Evolutionary conservation across 2,113 vertebrate species (phyloP), one percentile per base, ranked within the genome.

Genomic region (Ceratotherium simum): DNA sequence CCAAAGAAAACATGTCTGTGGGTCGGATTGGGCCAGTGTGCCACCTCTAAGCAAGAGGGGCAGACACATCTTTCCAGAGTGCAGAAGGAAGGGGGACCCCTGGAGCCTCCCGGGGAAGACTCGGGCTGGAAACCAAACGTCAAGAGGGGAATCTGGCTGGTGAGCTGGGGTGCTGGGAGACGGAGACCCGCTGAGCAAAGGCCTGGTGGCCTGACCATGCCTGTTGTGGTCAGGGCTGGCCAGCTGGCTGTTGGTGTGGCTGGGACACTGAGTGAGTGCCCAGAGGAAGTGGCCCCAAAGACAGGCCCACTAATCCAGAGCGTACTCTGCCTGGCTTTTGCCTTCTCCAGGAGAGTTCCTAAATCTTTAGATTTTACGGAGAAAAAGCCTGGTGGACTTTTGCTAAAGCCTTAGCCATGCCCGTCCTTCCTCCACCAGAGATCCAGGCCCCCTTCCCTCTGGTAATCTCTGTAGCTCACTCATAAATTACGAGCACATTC

Each of bases 401-500:
- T 23, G 85, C 91, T 95, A 82, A 93, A 86, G 82, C 93, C 86
- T 82, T 78, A n/a, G 93, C 85, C 75, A 0, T n/a, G 48, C 76
- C 69, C 20, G 62, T 58, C 73, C 62, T 64, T 9, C 31, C 46
- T 42, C 62, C 72, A 5, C 78, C 72, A 62, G 89, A 92, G 94
- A 95, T n/a, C 84, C 69, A 73, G 90, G 79, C 91, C 42, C 58
- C 91, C 58, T 91, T 88, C 85, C 95, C 97, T 90, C 91, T 51
- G 31, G 83, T 93, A 88, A 92, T 97, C 98, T 97, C 97, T 51
- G 18, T 4, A 17, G 92, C 96, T 92, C 96, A 20, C 97, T 98
- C 96, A 98, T 98, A 98, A 98, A 98, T 98, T 98, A 98, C 97
- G 98, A 98, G 98, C 56, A 1, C 90, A 39, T 75, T 96, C 98